Percentiles rank a stretch among this genome's conserved stretches.
Conservation (phyloP, 2,888 invertebrate genomes). For the Pseudanteris insignis region DNA sequence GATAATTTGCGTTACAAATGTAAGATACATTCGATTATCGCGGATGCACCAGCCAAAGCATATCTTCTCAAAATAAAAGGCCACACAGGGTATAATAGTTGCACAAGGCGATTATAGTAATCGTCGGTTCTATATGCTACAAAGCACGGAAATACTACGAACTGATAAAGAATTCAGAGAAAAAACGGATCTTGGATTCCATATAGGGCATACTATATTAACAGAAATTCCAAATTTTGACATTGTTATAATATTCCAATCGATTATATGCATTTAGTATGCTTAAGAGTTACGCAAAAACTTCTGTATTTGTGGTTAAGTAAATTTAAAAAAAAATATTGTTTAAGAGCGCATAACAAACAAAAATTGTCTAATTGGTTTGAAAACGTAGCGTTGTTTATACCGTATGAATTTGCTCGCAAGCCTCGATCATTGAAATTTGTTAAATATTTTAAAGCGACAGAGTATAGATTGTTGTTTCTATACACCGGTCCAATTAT, state of each 20-base stretch:
- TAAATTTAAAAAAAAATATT: neutral
- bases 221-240: constrained; percentile 9
- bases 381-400: neutral
- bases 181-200: neutral
- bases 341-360: constrained; percentile 3
- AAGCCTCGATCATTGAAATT: constrained; percentile 14
- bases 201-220: constrained; percentile 1
- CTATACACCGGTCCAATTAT: constrained; percentile 22
- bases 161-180: constrained; percentile 1
- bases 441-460: constrained; percentile 22
- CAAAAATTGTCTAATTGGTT: constrained; percentile 1
- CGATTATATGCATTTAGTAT: constrained; percentile 12
- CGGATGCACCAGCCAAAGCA: constrained; percentile 23
- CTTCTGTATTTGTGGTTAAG: constrained; percentile 5
- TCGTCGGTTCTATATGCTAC: constrained; percentile 3
- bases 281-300: constrained; percentile 9
- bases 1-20: constrained; percentile 6
- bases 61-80: constrained; percentile 15
- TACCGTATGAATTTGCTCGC: constrained; percentile 25
- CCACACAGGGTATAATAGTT: constrained; percentile 10
- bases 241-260: constrained; percentile 3
- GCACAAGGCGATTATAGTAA: constrained; percentile 3
- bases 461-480: constrained; percentile 15
- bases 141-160: neutral
- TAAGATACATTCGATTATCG: constrained; percentile 2